Conservation (phyloP, 1,140 invertebrate species). For the Watersipora subatra region DNA sequence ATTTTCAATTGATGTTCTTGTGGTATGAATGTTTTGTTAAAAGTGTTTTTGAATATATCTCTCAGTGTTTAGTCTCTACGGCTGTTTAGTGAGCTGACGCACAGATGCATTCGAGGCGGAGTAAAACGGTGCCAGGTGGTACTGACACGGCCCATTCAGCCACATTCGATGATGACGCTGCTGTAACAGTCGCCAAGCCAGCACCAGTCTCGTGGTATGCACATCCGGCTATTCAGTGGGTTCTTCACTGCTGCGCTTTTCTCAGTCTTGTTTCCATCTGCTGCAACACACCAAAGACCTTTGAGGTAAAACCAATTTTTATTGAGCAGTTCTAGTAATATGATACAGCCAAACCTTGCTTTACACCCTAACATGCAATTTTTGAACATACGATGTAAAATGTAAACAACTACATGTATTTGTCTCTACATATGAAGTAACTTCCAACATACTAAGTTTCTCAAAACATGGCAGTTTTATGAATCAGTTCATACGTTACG, state of each 20-base stretch:
- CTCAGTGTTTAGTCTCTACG: too few species aligned
- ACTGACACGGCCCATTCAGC: not conserved
- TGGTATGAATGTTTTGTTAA: too few species aligned
- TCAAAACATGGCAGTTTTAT: not conserved
- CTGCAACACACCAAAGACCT: slow-evolving; percentile 88
- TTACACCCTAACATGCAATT: not conserved
- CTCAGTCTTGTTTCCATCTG: slow-evolving; percentile 83
- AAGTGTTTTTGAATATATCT: too few species aligned
- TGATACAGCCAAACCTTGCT: not conserved
- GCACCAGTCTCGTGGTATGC: not conserved
- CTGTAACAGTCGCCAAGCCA: not conserved
- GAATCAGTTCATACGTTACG: not conserved
- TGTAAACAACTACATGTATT: not conserved
- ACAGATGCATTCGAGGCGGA: not conserved
- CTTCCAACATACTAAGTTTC: not conserved
- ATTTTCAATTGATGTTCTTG: too few species aligned
- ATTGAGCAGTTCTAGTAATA: not conserved
- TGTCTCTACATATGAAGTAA: not conserved
- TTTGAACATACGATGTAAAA: not conserved
- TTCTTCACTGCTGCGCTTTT: slow-evolving; percentile 65
- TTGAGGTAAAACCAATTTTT: slow-evolving; percentile 49
- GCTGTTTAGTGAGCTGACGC: too few species aligned
- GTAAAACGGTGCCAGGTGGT: not conserved
- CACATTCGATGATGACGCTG: not conserved
- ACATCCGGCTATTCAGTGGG: slow-evolving; percentile 28